phyloP scores from a whole-genome alignment of 2,113 vertebrate species.

The Poeciliopsis occidentalis region DNA sequence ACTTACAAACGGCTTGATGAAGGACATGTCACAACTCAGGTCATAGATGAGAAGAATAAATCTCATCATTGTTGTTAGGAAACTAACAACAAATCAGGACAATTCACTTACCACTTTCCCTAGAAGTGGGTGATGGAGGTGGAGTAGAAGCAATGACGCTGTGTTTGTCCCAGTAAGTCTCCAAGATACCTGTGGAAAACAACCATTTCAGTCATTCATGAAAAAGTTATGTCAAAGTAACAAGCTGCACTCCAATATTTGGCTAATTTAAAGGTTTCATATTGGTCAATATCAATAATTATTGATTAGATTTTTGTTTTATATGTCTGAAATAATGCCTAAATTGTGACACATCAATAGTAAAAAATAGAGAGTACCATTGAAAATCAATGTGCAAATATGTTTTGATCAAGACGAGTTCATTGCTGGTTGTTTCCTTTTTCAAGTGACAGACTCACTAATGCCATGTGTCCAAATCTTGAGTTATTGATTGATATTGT shows the following conservation, averaged over 20 bases:
- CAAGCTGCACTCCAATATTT: neutral
- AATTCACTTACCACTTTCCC: slow-evolving; percentile 87
- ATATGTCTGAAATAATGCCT: no score
- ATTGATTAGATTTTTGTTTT: no score
- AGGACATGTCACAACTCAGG: neutral
- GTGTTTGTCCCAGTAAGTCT: slow-evolving; percentile 98
- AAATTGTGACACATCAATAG: neutral
- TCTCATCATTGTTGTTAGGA: neutral
- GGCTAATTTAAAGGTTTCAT: neutral
- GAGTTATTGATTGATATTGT: no score
- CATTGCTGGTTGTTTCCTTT: no score
- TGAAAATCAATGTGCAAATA: no score
- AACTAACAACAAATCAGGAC: neutral
- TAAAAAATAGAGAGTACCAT: neutral
- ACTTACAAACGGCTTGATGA: neutral
- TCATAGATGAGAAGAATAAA: neutral
- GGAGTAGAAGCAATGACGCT: slow-evolving; percentile 93
- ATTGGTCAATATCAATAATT: no score
- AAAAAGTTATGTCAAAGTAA: neutral
- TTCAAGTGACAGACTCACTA: no score
- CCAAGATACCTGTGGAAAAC: slow-evolving; percentile 87
- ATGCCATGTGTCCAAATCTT: no score
- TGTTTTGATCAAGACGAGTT: no score
- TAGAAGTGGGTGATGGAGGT: slow-evolving; percentile 94
- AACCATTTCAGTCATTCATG: neutral